These are phyloP conservation scores for Periophthalmus magnuspinnatus DNA, from an alignment of 2,797 vertebrate genomes.

Conservation along the genomic window DNA sequence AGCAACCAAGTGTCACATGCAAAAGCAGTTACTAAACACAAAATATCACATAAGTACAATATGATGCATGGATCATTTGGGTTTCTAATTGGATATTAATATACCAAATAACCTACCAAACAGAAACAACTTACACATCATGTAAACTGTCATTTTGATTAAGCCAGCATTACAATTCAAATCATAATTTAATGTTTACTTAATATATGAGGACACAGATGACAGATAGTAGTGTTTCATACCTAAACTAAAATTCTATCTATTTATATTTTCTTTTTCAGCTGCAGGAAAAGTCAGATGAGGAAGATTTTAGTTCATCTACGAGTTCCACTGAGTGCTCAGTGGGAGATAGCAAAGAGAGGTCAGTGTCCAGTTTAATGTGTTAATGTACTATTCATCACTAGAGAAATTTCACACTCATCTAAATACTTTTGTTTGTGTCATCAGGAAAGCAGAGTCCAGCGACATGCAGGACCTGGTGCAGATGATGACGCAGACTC, in stretches of 20 bases:
- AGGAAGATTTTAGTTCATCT: conserved; percentile 89
- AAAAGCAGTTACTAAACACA: too few species aligned
- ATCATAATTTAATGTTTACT: too few species aligned
- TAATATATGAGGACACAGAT: too few species aligned
- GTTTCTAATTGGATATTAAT: too few species aligned
- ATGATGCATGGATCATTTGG: too few species aligned
- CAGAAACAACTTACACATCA: too few species aligned
- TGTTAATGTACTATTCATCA: not conserved
- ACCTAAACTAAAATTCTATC: not conserved
- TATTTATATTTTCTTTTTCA: conserved; percentile 18
- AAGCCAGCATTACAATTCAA: too few species aligned
- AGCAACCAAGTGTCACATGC: too few species aligned
- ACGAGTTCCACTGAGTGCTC: conserved; percentile 92
- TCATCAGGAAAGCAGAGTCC: conserved; percentile 79
- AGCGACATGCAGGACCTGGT: conserved; percentile 92
- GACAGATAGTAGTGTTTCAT: not conserved
- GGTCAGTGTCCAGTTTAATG: conserved; percentile 64
- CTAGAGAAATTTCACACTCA: not conserved
- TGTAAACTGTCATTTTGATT: too few species aligned
- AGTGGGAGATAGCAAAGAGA: conserved; percentile 86
- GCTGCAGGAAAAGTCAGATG: conserved; percentile 76
- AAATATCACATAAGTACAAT: too few species aligned
- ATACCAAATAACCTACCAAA: too few species aligned
- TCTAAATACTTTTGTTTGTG: not conserved
- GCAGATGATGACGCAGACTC: conserved; percentile 91